A percentile compares a stretch with the other conserved stretches of the same genome.
phyloP scores from a whole-genome alignment of 2,888 invertebrate genomes.

The Hydrotaea cyrtoneurina region DNA sequence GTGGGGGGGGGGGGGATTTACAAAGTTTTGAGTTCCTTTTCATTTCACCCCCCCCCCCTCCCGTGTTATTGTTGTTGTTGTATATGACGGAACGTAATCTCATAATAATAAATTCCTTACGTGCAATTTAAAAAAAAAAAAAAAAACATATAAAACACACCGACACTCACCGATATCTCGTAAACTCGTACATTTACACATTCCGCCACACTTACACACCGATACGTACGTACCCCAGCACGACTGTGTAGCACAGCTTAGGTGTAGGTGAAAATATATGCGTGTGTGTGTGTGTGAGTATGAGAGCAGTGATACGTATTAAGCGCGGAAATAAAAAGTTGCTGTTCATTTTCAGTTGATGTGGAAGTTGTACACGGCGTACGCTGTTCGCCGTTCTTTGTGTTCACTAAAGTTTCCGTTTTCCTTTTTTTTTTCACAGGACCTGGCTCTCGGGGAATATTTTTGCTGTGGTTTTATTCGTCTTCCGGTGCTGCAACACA shows the following conservation, averaged over 20 bases:
- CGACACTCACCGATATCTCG: background rate
- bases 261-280: background rate
- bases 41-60: too few relatives aligned
- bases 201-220: constrained; percentile 18
- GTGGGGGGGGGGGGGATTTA: background rate
- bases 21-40: constrained; percentile 25
- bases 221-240: background rate
- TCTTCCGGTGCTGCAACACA: background rate
- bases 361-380: background rate
- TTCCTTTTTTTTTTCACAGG: background rate
- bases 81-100: constrained; percentile 67
- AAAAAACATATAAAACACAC: constrained; percentile 44
- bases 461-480: constrained; percentile 21
- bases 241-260: background rate
- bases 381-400: background rate
- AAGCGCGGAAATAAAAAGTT: constrained; percentile 43
- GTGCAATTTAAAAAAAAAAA: constrained; percentile 68
- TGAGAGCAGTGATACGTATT: constrained; percentile 15
- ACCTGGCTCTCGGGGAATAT: background rate
- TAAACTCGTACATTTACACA: background rate
- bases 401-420: constrained; percentile 27
- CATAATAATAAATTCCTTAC: constrained; percentile 70
- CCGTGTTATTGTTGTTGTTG: constrained; percentile 13
- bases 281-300: too few relatives aligned
- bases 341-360: constrained; percentile 40